Evolutionary conservation across 2,113 vertebrate species (phyloP).

Genomic region (Arothron firmamentum): DNA sequence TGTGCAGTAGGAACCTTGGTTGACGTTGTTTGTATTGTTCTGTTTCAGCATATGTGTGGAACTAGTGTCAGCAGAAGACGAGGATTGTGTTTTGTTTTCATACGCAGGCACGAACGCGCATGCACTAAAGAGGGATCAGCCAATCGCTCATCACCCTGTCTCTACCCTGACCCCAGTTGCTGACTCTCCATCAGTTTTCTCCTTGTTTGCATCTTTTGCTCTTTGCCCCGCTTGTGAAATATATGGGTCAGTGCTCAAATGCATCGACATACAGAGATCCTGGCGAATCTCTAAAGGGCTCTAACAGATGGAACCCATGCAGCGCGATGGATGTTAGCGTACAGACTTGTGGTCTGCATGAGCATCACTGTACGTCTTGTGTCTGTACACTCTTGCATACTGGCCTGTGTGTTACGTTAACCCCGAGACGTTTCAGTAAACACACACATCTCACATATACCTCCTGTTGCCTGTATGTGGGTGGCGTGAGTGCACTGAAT

Average conservation of each 20-base stretch:
- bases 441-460: slow-evolving; percentile 33
- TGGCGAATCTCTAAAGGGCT: slow-evolving; percentile 31
- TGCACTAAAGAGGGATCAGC: slow-evolving; percentile 26
- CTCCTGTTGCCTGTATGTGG: slow-evolving; percentile 26
- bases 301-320: slow-evolving; percentile 36
- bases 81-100: slow-evolving; percentile 41
- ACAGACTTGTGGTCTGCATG: slow-evolving; percentile 50
- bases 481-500: not conserved
- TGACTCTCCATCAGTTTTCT: not conserved
- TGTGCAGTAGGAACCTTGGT: slow-evolving; percentile 50
- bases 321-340: slow-evolving; percentile 37
- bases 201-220: not conserved
- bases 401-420: slow-evolving; percentile 23
- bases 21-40: slow-evolving; percentile 70
- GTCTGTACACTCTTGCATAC: slow-evolving; percentile 38
- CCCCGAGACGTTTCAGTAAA: slow-evolving; percentile 38
- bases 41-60: slow-evolving; percentile 44
- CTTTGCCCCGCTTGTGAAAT: slow-evolving; percentile 23
- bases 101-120: slow-evolving; percentile 20
- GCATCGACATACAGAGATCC: slow-evolving; percentile 18
- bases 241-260: slow-evolving; percentile 30
- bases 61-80: slow-evolving; percentile 43
- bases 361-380: slow-evolving; percentile 28
- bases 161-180: slow-evolving; percentile 26
- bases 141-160: slow-evolving; percentile 21